Evolutionary conservation across 2,113 vertebrate species (phyloP).

Genomic region (Struthio camelus): DNA sequence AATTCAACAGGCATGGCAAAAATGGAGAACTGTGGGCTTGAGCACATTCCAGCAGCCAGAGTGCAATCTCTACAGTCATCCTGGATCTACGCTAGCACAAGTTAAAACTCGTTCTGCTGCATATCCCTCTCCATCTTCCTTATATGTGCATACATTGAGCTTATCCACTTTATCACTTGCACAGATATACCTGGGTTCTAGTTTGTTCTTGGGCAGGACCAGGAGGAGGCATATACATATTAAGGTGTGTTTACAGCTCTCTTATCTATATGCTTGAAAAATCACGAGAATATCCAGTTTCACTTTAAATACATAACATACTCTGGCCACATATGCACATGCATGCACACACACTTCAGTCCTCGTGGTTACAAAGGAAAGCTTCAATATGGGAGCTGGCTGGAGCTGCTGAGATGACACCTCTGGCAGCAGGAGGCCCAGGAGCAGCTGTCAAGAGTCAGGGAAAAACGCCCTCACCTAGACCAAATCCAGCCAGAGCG

Average conservation of each 20-base stretch:
- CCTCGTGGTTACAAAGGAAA: not conserved
- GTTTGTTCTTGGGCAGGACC: not conserved
- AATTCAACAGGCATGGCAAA: slow-evolving; percentile 14
- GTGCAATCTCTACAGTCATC: not conserved
- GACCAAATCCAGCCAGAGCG: not conserved
- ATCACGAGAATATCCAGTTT: not conserved
- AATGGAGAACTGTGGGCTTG: slow-evolving; percentile 22
- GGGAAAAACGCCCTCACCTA: not conserved
- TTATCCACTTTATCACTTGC: not conserved
- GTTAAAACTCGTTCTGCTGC: slow-evolving; percentile 18
- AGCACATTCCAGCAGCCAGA: slow-evolving; percentile 28
- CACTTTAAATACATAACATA: not conserved
- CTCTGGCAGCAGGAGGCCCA: not conserved
- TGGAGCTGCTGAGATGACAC: not conserved
- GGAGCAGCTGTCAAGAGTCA: not conserved
- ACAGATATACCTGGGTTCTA: not conserved
- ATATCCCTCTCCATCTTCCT: not conserved
- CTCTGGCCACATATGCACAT: not conserved
- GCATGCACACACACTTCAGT: not conserved
- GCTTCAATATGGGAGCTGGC: not conserved
- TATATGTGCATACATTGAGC: not conserved
- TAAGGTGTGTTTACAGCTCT: not conserved
- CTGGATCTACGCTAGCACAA: not conserved
- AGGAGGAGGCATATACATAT: fast-evolving
- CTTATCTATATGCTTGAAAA: not conserved